A percentile compares a stretch with the other conserved stretches of the same genome.
These are phyloP conservation scores for Drosophila macrospina DNA, from an alignment of 2,888 invertebrate genomes.

Conservation along the genomic window DNA sequence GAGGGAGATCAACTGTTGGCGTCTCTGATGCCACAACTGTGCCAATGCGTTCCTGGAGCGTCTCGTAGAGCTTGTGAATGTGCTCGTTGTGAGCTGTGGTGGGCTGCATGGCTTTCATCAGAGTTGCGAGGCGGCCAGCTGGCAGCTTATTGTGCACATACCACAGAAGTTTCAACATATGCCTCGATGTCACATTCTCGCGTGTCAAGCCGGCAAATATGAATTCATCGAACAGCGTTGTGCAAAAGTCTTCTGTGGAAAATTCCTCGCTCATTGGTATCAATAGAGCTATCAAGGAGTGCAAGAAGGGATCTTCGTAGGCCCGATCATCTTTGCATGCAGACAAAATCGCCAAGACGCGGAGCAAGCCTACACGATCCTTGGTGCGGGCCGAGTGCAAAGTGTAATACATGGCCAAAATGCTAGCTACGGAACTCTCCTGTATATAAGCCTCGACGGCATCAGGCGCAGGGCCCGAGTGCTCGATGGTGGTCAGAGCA, in stretches of 20 bases:
- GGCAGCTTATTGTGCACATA: constrained; percentile 93
- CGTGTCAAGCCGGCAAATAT: constrained; percentile 95
- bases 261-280: constrained; percentile 97
- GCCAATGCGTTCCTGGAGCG: constrained; percentile 92
- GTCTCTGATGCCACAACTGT: constrained; percentile 87
- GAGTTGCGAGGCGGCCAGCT: constrained; percentile 86
- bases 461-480: constrained; percentile 96
- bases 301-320: constrained; percentile 97
- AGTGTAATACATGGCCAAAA: constrained; percentile 97
- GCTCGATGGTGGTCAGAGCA: constrained; percentile 96
- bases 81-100: constrained; percentile 93
- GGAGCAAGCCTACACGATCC: constrained; percentile 92
- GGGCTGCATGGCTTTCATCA: constrained; percentile 86
- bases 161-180: constrained; percentile 95
- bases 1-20: constrained; percentile 89
- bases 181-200: constrained; percentile 94
- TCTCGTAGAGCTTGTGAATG: constrained; percentile 92
- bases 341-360: constrained; percentile 95
- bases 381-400: constrained; percentile 93
- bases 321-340: constrained; percentile 96
- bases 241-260: constrained; percentile 96
- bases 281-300: constrained; percentile 92
- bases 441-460: constrained; percentile 96
- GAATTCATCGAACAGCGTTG: constrained; percentile 97
- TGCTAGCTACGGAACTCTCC: constrained; percentile 95